These are phyloP conservation scores for Melinopterus prodromus DNA, from an alignment of 2,888 invertebrate genomes.

Conservation along the genomic window DNA sequence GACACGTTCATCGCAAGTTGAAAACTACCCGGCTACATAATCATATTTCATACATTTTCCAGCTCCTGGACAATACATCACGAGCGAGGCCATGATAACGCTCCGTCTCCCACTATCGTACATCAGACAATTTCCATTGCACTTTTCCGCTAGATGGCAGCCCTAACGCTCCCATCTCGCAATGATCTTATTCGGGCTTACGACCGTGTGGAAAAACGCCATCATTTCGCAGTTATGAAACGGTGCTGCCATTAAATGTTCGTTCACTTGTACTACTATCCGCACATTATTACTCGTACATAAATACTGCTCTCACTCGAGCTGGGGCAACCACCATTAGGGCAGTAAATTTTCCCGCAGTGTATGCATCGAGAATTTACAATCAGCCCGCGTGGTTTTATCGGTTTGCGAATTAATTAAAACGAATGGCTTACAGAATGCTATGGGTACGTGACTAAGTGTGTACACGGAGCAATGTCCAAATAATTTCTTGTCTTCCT, in stretches of 20 bases:
- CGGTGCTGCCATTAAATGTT: neutral
- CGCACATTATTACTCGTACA: neutral
- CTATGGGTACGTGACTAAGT: neutral
- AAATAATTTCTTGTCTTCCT: neutral
- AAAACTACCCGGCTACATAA: too few species aligned
- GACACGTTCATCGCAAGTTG: too few species aligned
- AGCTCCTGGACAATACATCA: too few species aligned
- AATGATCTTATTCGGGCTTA: neutral
- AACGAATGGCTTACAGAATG: neutral
- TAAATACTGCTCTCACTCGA: neutral
- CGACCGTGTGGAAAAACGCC: neutral
- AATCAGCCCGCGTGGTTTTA: neutral
- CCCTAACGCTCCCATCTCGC: neutral
- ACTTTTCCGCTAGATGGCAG: neutral
- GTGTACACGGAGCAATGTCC: neutral
- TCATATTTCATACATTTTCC: too few species aligned
- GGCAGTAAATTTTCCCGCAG: neutral
- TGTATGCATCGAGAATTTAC: neutral
- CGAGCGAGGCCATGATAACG: too few species aligned
- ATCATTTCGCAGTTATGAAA: neutral
- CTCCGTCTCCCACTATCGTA: neutral
- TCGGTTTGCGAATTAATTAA: neutral
- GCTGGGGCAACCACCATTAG: neutral
- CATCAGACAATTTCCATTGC: neutral
- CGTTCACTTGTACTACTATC: neutral